These are phyloP conservation scores for Zoanthus solanderi DNA, from an alignment of 92 coral and sea anemone genomes.

Conservation along the genomic window DNA sequence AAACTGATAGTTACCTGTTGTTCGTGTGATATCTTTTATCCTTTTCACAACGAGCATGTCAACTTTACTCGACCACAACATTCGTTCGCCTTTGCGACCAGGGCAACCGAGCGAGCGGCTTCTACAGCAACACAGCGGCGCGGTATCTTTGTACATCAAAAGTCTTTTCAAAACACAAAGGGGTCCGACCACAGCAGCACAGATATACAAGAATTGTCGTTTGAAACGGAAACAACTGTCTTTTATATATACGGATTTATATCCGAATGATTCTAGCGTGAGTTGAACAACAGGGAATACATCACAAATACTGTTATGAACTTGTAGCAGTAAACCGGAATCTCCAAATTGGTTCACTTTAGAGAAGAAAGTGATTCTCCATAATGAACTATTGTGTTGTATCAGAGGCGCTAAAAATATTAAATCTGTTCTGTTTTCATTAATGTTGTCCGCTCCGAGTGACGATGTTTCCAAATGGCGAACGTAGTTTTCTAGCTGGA, in stretches of 20 bases:
- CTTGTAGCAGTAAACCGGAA: constrained; percentile 75
- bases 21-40: constrained; percentile 85
- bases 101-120: constrained; percentile 28
- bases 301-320: constrained; percentile 74
- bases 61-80: constrained; percentile 82
- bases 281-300: constrained; percentile 66
- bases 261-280: constrained; percentile 82
- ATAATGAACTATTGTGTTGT: constrained; percentile 36
- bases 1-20: constrained; percentile 66
- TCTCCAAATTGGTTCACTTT: constrained; percentile 65
- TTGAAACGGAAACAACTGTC: constrained; percentile 70
- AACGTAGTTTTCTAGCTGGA: constrained; percentile 57
- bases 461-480: constrained; percentile 42
- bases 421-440: constrained; percentile 44
- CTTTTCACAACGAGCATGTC: constrained; percentile 79
- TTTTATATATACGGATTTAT: constrained; percentile 82
- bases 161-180: constrained; percentile 67
- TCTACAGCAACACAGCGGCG: not conserved
- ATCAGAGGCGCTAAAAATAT: not conserved
- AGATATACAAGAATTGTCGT: constrained; percentile 65
- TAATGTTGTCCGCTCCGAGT: constrained; percentile 17
- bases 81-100: constrained; percentile 1
- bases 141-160: constrained; percentile 54
- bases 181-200: constrained; percentile 80
- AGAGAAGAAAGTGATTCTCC: constrained; percentile 78